Conservation (phyloP, 2,797 vertebrate species). For the Siniperca undulata region DNA sequence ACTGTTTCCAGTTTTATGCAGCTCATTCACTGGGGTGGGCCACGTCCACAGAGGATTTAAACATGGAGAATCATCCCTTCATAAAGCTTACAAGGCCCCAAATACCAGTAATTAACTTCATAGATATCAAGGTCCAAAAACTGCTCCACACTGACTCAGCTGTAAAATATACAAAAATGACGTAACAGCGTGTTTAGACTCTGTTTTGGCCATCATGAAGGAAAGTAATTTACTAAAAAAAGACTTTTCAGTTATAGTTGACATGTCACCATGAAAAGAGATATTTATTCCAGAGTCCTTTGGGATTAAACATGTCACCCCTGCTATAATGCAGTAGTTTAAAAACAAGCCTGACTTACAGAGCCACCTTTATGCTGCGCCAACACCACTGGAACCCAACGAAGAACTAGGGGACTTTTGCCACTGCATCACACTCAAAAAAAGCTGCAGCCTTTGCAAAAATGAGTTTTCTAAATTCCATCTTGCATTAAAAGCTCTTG, state of each 20-base stretch:
- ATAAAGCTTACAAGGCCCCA: conserved; percentile 34
- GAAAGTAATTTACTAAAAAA: conserved; percentile 60
- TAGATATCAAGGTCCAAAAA: conserved; percentile 20
- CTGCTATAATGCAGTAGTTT: conserved; percentile 29
- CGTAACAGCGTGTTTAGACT: conserved; percentile 39
- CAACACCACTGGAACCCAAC: conserved; percentile 24
- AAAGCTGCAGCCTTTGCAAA: not conserved
- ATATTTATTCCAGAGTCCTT: conserved; percentile 57
- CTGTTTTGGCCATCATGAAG: conserved; percentile 29
- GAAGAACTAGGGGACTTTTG: not conserved
- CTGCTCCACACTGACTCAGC: conserved; percentile 5
- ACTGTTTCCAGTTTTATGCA: conserved; percentile 15
- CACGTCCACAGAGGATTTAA: conserved; percentile 22
- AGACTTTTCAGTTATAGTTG: conserved; percentile 43
- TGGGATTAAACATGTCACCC: conserved; percentile 54
- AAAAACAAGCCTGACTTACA: conserved; percentile 63
- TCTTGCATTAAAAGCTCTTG: not conserved
- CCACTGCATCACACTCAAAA: conserved; percentile 26
- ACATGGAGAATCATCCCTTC: conserved; percentile 17
- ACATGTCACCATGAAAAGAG: conserved; percentile 58
- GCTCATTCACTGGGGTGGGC: conserved; percentile 19
- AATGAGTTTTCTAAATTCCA: conserved; percentile 1
- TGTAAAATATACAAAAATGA: conserved; percentile 39
- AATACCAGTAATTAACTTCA: conserved; percentile 42
- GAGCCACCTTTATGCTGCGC: conserved; percentile 60